Conservation (phyloP, 2,888 invertebrate species). For the Metalampra italica region DNA sequence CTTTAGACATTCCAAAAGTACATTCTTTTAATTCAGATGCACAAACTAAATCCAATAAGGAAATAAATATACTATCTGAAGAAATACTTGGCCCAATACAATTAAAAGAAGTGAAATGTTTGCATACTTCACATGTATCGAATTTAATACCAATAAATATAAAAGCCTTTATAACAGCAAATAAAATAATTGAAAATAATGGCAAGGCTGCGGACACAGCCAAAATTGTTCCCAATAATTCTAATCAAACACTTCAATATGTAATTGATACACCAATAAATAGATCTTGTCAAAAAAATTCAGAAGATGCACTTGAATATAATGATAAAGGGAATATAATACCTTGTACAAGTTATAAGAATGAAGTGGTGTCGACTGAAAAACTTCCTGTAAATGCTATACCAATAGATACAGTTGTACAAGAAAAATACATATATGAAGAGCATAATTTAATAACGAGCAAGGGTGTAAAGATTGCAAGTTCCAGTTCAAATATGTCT, state of each 20-base stretch:
- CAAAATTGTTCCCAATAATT: too few species aligned
- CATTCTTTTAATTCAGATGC: constrained; percentile 2
- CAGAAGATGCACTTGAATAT: neutral
- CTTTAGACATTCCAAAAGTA: constrained; percentile 3
- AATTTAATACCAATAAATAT: constrained; percentile 30
- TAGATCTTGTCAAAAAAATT: too few species aligned
- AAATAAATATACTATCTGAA: constrained; percentile 44
- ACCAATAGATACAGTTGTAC: neutral
- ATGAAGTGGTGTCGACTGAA: neutral
- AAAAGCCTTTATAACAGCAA: constrained; percentile 25
- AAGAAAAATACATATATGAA: neutral
- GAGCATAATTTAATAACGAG: neutral
- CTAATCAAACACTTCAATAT: too few species aligned
- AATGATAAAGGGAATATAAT: neutral
- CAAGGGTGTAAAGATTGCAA: neutral
- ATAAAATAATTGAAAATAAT: constrained; percentile 8
- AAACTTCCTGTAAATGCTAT: neutral
- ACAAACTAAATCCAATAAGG: constrained; percentile 17
- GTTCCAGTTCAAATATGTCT: neutral
- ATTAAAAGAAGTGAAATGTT: constrained; percentile 23
- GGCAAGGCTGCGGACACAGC: too few species aligned
- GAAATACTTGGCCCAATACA: constrained; percentile 32
- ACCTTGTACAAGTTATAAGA: neutral
- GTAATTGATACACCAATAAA: too few species aligned
- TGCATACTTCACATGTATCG: constrained; percentile 16